A percentile compares a stretch with the other conserved stretches of the same genome.
Conservation (phyloP, 2,888 invertebrate species). For the Andricus quercusramuli region DNA sequence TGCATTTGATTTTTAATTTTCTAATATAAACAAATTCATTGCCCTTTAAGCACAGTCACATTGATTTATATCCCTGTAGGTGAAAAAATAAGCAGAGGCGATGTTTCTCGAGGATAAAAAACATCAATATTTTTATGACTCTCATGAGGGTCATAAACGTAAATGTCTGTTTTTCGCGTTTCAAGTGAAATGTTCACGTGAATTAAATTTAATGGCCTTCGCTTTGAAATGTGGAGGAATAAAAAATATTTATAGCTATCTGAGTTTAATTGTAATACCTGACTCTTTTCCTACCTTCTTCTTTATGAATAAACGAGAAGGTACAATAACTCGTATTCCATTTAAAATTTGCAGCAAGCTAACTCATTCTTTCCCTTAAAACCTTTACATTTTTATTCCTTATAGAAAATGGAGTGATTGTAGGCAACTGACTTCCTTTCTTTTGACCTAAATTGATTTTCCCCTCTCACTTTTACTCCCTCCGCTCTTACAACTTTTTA, state of each 20-base stretch:
- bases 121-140: slow-evolving; percentile 34
- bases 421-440: no score
- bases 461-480: no score
- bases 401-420: no score
- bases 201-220: slow-evolving; percentile 22
- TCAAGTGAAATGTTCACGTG: slow-evolving; percentile 29
- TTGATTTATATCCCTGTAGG: slow-evolving; percentile 18
- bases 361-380: no score
- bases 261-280: not conserved
- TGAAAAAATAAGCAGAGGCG: not conserved
- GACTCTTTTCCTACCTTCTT: not conserved
- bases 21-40: not conserved
- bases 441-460: no score
- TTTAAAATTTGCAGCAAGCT: not conserved
- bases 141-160: slow-evolving; percentile 35
- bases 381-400: no score
- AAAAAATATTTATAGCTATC: not conserved
- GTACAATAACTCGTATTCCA: not conserved
- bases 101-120: slow-evolving; percentile 29
- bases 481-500: no score
- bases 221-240: not conserved
- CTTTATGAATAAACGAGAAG: not conserved
- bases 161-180: slow-evolving; percentile 18
- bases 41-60: not conserved
- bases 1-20: not conserved